Conservation (phyloP, 2,888 invertebrate genomes). For the Heterodera filipjevi region DNA sequence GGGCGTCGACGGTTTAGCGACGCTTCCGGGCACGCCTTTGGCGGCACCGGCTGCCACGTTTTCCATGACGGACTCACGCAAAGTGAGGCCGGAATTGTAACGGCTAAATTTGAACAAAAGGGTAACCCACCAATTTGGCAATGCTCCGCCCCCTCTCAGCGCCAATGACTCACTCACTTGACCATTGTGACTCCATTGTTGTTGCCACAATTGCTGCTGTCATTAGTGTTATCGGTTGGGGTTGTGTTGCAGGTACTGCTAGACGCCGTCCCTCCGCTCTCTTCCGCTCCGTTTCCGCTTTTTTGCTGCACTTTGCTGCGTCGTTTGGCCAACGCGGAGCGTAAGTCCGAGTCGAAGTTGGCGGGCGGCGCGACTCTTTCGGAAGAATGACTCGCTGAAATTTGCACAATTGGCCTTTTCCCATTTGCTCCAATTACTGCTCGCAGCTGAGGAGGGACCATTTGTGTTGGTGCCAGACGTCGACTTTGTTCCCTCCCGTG, state of each 20-base stretch:
- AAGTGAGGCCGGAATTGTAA: conserved; percentile 54
- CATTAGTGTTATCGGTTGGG: not conserved
- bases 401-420: conserved; percentile 1
- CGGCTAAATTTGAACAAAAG: conserved; percentile 42
- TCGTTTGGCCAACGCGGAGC: conserved; percentile 61
- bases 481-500: not conserved
- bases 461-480: not conserved
- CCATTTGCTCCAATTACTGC: not conserved
- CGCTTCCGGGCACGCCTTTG: conserved; percentile 39
- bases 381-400: not conserved
- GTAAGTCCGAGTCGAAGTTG: conserved; percentile 64
- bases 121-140: not conserved
- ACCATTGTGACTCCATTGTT: conserved; percentile 7
- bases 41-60: conserved; percentile 49
- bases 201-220: conserved; percentile 11
- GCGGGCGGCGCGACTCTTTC: conserved; percentile 38
- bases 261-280: not conserved
- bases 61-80: conserved; percentile 64
- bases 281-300: not conserved
- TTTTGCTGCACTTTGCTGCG: conserved; percentile 53
- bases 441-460: not conserved
- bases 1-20: conserved; percentile 26
- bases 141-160: not conserved
- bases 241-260: conserved; percentile 7
- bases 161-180: not conserved